Base-by-base conservation (phyloP, 2,797 vertebrate genomes). In the Neosilurus mollespiculum region DNA sequence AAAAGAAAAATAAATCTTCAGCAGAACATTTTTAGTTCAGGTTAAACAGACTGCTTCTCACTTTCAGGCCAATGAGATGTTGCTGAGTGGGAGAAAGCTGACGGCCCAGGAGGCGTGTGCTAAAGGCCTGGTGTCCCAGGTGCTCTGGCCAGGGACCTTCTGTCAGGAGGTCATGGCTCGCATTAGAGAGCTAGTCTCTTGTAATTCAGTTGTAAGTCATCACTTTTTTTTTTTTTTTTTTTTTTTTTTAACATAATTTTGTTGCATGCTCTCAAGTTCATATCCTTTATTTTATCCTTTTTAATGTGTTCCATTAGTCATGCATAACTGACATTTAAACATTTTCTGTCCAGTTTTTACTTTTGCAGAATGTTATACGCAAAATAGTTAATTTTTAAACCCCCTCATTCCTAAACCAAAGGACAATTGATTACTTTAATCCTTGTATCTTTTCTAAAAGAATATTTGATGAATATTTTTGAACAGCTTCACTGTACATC, bases 91-190 rank as follows among this genome's bases (percentile, higher is more conserved):
- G 86, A 96, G 97, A 90, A 99, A 98, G 93, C 37, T 99, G 92
- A 99, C 97, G 0, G 97, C 98, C 0, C 97, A 98, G 93, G 98
- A 99, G 91, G 98, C 97, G 0, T 98, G 97, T 86, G 94, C 95
- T 84, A 99, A 98, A 90, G 98, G 98, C 84, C 90, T 99, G 88
- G 97, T 99, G 67, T 99, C 97, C 10, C 98, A 99, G 93, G 98
- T 99, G 83, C 95, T 99, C 53, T 99, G 98, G 97, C 97, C 98
- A 0, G 97, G 95, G 86, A 99, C 98, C 5, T 99, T 99, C 92
- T 96, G 95, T 71, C 97, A 99, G 92, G 98, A 99, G 93, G 97
- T 99, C 83, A 97, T 97, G 97, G 94, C 97, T 89, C 94, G 97
- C 80, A 96, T 99, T 90, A 97, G 95, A 92, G 98, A 99, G 90